These are phyloP conservation scores for Phymanthus crucifer DNA, from an alignment of 92 coral and sea anemone genomes.

Conservation along the genomic window DNA sequence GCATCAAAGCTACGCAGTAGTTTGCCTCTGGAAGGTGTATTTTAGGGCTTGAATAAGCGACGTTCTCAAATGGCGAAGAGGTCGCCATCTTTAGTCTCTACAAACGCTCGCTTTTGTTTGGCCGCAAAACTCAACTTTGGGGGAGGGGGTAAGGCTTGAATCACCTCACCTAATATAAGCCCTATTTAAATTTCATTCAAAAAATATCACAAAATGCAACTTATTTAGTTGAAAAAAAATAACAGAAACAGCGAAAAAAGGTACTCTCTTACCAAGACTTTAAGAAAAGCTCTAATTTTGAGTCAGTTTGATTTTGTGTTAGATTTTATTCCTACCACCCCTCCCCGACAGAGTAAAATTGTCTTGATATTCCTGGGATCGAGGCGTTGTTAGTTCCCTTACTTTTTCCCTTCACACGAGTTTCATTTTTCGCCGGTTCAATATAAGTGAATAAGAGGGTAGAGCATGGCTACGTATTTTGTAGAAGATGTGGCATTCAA, in stretches of 20 bases:
- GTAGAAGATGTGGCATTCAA: slow-evolving; percentile 62
- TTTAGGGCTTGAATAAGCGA: slow-evolving; percentile 35
- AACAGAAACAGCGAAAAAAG: not conserved
- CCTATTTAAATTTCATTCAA: too few relatives aligned
- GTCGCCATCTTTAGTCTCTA: slow-evolving; percentile 35
- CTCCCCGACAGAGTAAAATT: not conserved
- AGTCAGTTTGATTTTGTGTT: not conserved
- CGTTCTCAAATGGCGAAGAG: slow-evolving; percentile 31
- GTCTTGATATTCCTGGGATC: not conserved
- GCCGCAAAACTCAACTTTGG: not conserved
- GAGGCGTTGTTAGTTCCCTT: not conserved
- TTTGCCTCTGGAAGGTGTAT: slow-evolving; percentile 57
- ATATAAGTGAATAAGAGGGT: not conserved
- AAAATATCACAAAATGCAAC: too few relatives aligned
- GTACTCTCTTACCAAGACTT: not conserved
- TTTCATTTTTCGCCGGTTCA: not conserved
- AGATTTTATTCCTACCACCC: not conserved
- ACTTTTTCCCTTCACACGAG: not conserved
- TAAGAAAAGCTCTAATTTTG: not conserved
- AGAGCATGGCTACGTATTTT: slow-evolving; percentile 45
- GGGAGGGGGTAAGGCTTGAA: not conserved
- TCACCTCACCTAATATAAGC: too few relatives aligned
- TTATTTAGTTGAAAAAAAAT: too few relatives aligned
- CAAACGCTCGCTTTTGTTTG: slow-evolving; percentile 20
- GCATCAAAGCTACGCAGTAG: slow-evolving; percentile 85